A percentile compares a stretch with the other conserved stretches of the same genome.
phyloP scores from a whole-genome alignment of 2,797 vertebrate species.

The Leptatherina wallacei region DNA sequence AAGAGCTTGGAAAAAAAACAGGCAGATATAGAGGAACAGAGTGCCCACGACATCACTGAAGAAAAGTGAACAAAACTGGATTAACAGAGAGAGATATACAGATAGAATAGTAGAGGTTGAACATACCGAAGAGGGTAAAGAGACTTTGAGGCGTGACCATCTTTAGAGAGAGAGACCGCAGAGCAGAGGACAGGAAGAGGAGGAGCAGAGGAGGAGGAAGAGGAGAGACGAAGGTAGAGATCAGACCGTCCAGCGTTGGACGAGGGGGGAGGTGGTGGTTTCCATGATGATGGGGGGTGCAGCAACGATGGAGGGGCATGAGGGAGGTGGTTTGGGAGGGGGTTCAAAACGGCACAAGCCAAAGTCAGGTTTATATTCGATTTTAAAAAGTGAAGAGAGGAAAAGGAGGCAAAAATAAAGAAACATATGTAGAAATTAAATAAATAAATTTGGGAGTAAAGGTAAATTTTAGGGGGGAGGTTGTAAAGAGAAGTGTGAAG shows the following conservation, averaged over 20 bases:
- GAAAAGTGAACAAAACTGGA: slow-evolving; percentile 69
- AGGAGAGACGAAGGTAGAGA: slow-evolving; percentile 93
- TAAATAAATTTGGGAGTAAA: slow-evolving; percentile 31
- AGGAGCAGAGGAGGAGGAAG: slow-evolving; percentile 94
- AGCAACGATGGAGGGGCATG: slow-evolving; percentile 74
- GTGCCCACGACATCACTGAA: slow-evolving; percentile 64
- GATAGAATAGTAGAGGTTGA: slow-evolving; percentile 91
- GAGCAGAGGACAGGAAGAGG: slow-evolving; percentile 95
- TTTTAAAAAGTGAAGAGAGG: slow-evolving; percentile 27
- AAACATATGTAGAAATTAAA: background rate
- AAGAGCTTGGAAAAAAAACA: slow-evolving; percentile 44
- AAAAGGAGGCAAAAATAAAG: slow-evolving; percentile 24
- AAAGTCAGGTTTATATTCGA: slow-evolving; percentile 78
- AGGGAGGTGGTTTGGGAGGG: slow-evolving; percentile 26
- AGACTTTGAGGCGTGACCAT: slow-evolving; percentile 99
- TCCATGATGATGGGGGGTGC: slow-evolving; percentile 92
- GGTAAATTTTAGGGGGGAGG: slow-evolving; percentile 11
- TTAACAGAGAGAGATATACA: slow-evolving; percentile 78
- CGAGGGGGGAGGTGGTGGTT: slow-evolving; percentile 90
- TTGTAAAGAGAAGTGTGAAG: slow-evolving; percentile 17
- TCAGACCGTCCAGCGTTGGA: slow-evolving; percentile 98
- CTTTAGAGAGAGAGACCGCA: slow-evolving; percentile 98
- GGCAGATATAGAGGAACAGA: slow-evolving; percentile 50
- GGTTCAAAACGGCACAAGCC: slow-evolving; percentile 57
- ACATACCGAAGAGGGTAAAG: slow-evolving; percentile 99